A percentile compares a stretch with the other conserved stretches of the same genome.
Evolutionary conservation across 2,113 vertebrate genomes (phyloP).

Genomic region (Hiodon alosoides): DNA sequence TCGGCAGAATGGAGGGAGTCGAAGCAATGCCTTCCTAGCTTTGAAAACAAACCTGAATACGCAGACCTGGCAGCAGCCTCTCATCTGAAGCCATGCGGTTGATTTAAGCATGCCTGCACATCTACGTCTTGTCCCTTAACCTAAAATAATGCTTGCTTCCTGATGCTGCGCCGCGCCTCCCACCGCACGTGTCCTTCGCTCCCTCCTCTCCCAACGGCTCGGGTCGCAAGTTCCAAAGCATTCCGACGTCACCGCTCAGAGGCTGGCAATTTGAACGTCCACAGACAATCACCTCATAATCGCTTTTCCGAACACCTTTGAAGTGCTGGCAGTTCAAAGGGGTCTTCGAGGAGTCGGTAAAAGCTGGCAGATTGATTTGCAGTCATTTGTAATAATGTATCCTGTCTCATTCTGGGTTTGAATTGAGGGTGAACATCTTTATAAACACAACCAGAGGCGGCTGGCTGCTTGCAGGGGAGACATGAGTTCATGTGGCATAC

Average conservation of each 20-base stretch:
- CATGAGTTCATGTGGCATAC: constrained; percentile 69
- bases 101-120: no score
- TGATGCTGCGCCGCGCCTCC: neutral
- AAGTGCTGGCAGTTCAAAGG: constrained; percentile 81
- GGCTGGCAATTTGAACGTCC: constrained; percentile 71
- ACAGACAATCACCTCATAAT: constrained; percentile 69
- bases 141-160: neutral
- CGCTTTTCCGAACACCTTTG: constrained; percentile 71
- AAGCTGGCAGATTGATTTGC: constrained; percentile 68
- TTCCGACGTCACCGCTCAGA: constrained; percentile 62
- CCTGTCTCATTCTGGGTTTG: constrained; percentile 76
- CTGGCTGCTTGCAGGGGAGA: constrained; percentile 74
- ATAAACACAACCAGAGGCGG: constrained; percentile 81
- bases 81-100: neutral
- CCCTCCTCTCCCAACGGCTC: constrained; percentile 45
- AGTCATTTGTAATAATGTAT: constrained; percentile 85
- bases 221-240: constrained; percentile 40
- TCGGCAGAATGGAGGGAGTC: no score
- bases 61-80: neutral
- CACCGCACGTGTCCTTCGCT: neutral
- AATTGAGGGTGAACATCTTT: constrained; percentile 78
- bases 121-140: no score
- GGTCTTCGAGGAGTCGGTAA: constrained; percentile 53
- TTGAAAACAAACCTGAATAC: no score
- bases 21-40: no score